Percentiles rank a stretch among this genome's conserved stretches.
These are phyloP conservation scores for Ypsolopha scabrella DNA, from an alignment of 2,888 invertebrate species.

Conservation along the genomic window DNA sequence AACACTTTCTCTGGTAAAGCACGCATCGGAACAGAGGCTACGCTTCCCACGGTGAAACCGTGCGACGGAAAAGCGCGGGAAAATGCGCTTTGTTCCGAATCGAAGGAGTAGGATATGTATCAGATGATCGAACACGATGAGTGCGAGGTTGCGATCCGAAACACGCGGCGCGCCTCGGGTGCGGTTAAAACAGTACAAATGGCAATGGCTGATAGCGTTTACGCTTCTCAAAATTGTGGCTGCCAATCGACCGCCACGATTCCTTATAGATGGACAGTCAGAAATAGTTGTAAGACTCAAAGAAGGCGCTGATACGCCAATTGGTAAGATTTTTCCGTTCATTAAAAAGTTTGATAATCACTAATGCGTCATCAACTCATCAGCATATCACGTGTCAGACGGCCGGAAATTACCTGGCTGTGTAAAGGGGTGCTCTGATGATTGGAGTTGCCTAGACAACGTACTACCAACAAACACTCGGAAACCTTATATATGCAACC, in stretches of 20 bases:
- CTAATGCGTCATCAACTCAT: not conserved
- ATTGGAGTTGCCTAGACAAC: constrained; percentile 52
- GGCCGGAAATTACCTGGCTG: constrained; percentile 40
- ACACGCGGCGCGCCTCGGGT: constrained; percentile 18
- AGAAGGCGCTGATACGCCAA: constrained; percentile 87
- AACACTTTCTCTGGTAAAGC: constrained; percentile 46
- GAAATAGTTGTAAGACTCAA: constrained; percentile 92
- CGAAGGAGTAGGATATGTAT: constrained; percentile 31
- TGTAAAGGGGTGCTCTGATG: constrained; percentile 10
- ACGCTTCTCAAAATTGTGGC: constrained; percentile 20
- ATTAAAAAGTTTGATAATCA: not conserved
- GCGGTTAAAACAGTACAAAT: constrained; percentile 46
- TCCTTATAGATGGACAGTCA: constrained; percentile 88
- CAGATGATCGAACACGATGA: constrained; percentile 44
- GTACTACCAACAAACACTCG: constrained; percentile 53
- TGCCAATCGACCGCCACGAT: constrained; percentile 86
- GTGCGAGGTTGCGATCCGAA: constrained; percentile 23
- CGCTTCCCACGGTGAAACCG: constrained; percentile 44
- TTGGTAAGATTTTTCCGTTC: constrained; percentile 71
- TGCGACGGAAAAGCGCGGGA: constrained; percentile 44
- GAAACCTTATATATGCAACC: constrained; percentile 31
- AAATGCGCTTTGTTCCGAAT: constrained; percentile 43
- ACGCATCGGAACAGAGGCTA: constrained; percentile 19
- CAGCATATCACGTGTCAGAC: constrained; percentile 19
- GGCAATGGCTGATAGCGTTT: constrained; percentile 11